Evolutionary conservation across 2,113 vertebrate species (phyloP).

Genomic region (Seriola quinqueradiata): DNA sequence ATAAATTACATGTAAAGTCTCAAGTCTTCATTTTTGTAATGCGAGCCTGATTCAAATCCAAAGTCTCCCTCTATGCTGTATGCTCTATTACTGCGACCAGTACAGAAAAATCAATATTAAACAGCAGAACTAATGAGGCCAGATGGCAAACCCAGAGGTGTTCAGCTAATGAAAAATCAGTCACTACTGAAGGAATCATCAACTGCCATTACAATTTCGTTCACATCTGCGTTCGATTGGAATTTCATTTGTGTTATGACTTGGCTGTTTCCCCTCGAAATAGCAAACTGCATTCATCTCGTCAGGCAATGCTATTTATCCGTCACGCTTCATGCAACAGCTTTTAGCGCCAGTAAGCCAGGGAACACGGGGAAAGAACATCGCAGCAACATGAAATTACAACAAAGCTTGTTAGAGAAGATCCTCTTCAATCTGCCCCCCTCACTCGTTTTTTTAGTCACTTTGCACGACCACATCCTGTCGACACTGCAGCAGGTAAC

Average conservation of each 20-base stretch:
- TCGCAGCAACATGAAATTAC: slow-evolving; percentile 29
- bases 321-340: not conserved
- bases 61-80: not conserved
- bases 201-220: not conserved
- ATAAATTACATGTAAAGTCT: not conserved
- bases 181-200: not conserved
- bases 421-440: slow-evolving; percentile 11
- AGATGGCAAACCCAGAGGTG: not conserved
- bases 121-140: not conserved
- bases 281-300: slow-evolving; percentile 4
- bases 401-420: slow-evolving; percentile 23
- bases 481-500: slow-evolving; percentile 37
- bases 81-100: not conserved
- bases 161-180: not conserved
- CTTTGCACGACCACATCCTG: slow-evolving; percentile 79
- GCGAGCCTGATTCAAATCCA: too few relatives aligned
- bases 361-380: slow-evolving; percentile 4
- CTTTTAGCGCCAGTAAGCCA: not conserved
- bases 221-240: slow-evolving; percentile 1
- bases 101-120: not conserved
- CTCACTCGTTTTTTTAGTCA: slow-evolving; percentile 42
- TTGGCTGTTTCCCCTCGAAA: not conserved
- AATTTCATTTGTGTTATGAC: not conserved
- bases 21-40: not conserved
- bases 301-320: not conserved